Evolutionary conservation across 2,113 vertebrate species (phyloP).

Genomic region (Rhipidura dahli): DNA sequence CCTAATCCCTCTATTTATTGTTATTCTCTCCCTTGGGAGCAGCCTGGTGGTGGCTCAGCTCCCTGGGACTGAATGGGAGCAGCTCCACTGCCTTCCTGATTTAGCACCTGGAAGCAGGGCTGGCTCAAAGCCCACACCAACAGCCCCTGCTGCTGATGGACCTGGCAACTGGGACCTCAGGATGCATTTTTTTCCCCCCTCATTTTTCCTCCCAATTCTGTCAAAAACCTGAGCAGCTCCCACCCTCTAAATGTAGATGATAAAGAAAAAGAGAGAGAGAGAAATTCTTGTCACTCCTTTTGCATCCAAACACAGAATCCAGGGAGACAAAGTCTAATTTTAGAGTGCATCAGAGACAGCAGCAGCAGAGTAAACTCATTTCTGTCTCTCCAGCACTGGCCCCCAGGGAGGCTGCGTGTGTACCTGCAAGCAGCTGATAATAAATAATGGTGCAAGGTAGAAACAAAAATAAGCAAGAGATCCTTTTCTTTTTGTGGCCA

Average conservation of each 20-base stretch:
- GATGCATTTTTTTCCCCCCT: fast-evolving
- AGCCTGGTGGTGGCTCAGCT: neutral
- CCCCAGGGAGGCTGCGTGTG: constrained; percentile 36
- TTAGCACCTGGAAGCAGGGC: neutral
- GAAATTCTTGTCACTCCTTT: constrained; percentile 1
- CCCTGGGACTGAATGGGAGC: neutral
- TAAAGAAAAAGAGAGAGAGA: neutral
- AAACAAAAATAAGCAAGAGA: constrained; percentile 46
- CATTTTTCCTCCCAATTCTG: neutral
- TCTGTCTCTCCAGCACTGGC: constrained; percentile 37
- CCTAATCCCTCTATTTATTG: neutral
- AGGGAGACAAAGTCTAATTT: constrained; percentile 65
- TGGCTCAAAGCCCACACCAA: neutral
- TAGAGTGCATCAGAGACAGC: constrained; percentile 50
- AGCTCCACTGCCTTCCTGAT: neutral
- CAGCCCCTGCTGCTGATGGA: neutral
- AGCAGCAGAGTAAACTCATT: constrained; percentile 53
- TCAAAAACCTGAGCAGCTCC: neutral
- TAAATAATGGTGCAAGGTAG: constrained; percentile 24
- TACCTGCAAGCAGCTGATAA: constrained; percentile 60
- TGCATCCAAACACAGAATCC: constrained; percentile 40
- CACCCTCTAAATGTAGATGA: neutral
- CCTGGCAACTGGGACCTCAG: neutral
- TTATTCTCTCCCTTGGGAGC: neutral
- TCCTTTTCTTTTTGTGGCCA: neutral